Evolutionary conservation across 1,140 invertebrate genomes (phyloP).

Genomic region (Diorhabda elongata): DNA sequence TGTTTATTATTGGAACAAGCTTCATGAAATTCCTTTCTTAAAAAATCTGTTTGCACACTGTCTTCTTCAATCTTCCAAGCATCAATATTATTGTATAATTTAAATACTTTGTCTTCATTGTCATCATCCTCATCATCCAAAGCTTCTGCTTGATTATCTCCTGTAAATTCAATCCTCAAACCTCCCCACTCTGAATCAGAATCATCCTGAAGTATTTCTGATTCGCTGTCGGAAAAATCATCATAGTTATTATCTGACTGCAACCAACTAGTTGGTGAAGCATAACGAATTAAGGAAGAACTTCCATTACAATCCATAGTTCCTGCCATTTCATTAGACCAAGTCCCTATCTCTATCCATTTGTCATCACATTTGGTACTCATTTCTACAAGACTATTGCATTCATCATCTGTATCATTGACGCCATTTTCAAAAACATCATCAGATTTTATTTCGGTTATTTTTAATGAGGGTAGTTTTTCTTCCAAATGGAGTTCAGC

Average conservation of each 20-base stretch:
- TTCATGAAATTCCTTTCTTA: constrained; percentile 41
- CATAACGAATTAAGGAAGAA: constrained; percentile 44
- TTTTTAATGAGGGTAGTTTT: constrained; percentile 26
- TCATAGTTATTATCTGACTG: constrained; percentile 33
- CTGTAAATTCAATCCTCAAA: constrained; percentile 73
- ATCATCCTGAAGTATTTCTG: constrained; percentile 45
- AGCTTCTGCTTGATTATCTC: constrained; percentile 79
- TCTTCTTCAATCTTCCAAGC: constrained; percentile 39
- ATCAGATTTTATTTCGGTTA: constrained; percentile 34
- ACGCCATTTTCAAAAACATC: constrained; percentile 36
- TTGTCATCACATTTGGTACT: constrained; percentile 50
- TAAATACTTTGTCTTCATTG: constrained; percentile 27
- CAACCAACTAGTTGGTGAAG: constrained; percentile 52
- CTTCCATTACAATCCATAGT: constrained; percentile 13
- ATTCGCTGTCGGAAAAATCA: constrained; percentile 48
- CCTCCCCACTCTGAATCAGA: constrained; percentile 51
- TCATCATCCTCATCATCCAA: constrained; percentile 60
- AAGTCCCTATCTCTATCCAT: constrained; percentile 76
- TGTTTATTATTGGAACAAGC: constrained; percentile 35
- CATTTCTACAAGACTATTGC: constrained; percentile 27
- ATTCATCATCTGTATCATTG: constrained; percentile 39
- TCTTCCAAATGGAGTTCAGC: constrained; percentile 23
- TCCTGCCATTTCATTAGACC: constrained; percentile 82
- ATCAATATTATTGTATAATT: constrained; percentile 31
- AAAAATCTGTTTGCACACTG: constrained; percentile 38